Evolutionary conservation across 2,888 invertebrate genomes (phyloP).

Genomic region (Agrotis exclamationis): DNA sequence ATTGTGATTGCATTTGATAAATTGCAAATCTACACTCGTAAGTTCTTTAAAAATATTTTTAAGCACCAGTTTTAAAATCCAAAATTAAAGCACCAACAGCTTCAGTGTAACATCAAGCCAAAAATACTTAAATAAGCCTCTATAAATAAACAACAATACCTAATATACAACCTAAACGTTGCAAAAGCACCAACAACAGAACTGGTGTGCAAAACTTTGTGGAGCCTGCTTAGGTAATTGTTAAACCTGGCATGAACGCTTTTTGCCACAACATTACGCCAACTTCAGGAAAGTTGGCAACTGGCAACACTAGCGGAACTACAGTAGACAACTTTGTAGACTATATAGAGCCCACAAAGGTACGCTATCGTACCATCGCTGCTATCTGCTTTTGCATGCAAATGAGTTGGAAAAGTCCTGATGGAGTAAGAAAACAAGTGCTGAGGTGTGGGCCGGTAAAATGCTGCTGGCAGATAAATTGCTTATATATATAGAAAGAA

Average conservation of each 20-base stretch:
- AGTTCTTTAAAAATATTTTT: too few relatives aligned
- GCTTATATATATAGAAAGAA: too few relatives aligned
- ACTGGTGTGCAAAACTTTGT: slow-evolving; percentile 77
- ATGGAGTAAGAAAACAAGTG: slow-evolving; percentile 87
- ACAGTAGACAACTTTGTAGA: slow-evolving; percentile 83
- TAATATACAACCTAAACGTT: slow-evolving; percentile 55
- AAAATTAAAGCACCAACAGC: neutral
- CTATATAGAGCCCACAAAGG: slow-evolving; percentile 89
- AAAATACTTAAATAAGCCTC: slow-evolving; percentile 40
- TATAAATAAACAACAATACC: slow-evolving; percentile 35
- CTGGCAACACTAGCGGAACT: slow-evolving; percentile 79
- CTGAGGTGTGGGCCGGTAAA: slow-evolving; percentile 68
- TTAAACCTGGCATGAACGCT: slow-evolving; percentile 89
- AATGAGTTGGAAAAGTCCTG: slow-evolving; percentile 90
- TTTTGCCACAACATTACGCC: slow-evolving; percentile 89
- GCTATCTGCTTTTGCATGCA: slow-evolving; percentile 91
- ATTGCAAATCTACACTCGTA: too few relatives aligned
- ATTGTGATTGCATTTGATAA: neutral
- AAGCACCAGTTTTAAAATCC: neutral
- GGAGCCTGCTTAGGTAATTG: slow-evolving; percentile 89
- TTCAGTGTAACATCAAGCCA: slow-evolving; percentile 6
- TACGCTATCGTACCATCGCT: slow-evolving; percentile 87
- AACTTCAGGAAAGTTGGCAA: slow-evolving; percentile 86
- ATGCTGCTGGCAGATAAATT: slow-evolving; percentile 66
- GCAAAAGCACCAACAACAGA: slow-evolving; percentile 78